Percentiles rank a stretch among this genome's conserved stretches.
Evolutionary conservation across 2,113 vertebrate species (phyloP).

Genomic region (Nycticebus coucang): DNA sequence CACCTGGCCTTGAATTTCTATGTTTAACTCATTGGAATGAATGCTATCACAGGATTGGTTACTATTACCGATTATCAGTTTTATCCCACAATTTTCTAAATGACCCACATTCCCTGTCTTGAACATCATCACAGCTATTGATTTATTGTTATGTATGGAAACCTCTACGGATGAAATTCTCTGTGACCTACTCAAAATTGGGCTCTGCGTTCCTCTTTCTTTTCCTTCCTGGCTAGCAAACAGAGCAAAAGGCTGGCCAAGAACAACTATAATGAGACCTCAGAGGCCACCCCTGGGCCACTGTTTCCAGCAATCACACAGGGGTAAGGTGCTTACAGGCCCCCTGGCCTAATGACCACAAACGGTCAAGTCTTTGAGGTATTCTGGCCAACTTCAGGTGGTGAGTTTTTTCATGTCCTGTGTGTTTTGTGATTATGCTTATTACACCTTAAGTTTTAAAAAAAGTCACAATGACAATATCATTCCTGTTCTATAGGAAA

Average conservation of each 20-base stretch:
- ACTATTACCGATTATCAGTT: neutral
- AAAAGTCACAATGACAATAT: neutral
- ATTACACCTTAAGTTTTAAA: neutral
- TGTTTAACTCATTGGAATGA: neutral
- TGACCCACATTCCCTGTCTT: neutral
- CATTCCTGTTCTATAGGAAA: neutral
- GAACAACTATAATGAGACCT: neutral
- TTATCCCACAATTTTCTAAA: neutral
- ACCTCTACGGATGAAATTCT: neutral
- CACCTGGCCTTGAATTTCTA: neutral
- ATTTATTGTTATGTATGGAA: neutral
- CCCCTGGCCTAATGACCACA: neutral
- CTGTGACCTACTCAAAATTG: neutral
- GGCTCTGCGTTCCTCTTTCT: neutral
- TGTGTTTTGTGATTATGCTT: neutral
- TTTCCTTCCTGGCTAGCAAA: neutral
- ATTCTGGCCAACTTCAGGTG: neutral
- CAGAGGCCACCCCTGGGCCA: neutral
- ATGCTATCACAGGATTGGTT: accelerated
- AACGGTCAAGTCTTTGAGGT: neutral
- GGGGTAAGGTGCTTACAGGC: neutral
- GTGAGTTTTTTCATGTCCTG: neutral
- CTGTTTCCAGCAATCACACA: accelerated
- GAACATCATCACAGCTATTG: neutral
- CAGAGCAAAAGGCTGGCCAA: neutral